These are phyloP conservation scores for Archocentrus centrarchus DNA, from an alignment of 2,113 vertebrate genomes.

Conservation along the genomic window DNA sequence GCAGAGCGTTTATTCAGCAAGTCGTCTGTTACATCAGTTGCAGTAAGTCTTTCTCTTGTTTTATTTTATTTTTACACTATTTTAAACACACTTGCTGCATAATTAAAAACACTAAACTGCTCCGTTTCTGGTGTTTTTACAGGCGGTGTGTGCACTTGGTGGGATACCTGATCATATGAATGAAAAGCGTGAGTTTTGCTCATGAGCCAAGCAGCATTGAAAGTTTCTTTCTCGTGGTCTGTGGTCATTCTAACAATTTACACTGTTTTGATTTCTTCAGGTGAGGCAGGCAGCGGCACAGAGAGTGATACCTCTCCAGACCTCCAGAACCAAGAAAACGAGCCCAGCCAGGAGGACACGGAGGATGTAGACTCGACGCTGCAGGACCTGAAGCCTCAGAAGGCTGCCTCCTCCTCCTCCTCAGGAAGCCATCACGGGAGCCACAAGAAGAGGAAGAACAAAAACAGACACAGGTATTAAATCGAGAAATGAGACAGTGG, in stretches of 20 bases:
- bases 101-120: neutral
- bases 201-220: neutral
- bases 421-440: slow-evolving; percentile 94
- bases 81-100: neutral
- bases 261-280: slow-evolving; percentile 64
- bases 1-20: slow-evolving; percentile 98
- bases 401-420: slow-evolving; percentile 94
- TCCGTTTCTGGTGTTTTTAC: neutral
- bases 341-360: slow-evolving; percentile 93
- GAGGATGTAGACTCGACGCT: slow-evolving; percentile 93
- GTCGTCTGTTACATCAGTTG: slow-evolving; percentile 96
- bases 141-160: slow-evolving; percentile 96
- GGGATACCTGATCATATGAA: slow-evolving; percentile 98
- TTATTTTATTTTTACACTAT: neutral
- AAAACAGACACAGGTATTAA: slow-evolving; percentile 97
- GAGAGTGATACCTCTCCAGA: slow-evolving; percentile 98
- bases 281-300: slow-evolving; percentile 95
- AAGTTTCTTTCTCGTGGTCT: neutral
- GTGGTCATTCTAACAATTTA: neutral
- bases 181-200: slow-evolving; percentile 91
- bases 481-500: neutral
- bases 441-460: slow-evolving; percentile 99
- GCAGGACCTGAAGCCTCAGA: slow-evolving; percentile 96
- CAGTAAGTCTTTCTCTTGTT: slow-evolving; percentile 83
- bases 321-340: slow-evolving; percentile 98